Base-by-base conservation (phyloP, 2,888 invertebrate genomes). In the Synergus itoensis region DNA sequence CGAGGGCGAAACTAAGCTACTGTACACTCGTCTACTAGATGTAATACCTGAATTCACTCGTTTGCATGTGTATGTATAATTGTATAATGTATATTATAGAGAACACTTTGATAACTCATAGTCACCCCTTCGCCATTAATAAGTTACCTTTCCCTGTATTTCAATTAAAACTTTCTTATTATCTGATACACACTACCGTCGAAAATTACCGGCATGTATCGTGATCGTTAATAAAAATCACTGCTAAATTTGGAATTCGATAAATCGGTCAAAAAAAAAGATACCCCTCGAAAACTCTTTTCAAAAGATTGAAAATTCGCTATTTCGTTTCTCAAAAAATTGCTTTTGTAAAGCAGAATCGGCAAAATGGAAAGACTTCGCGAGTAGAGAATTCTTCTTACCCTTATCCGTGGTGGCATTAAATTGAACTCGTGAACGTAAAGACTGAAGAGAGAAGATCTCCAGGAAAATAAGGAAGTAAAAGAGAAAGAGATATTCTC, bases 31-130 rank as follows among this genome's bases (percentile, higher is more conserved):
- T 88, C 86, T 87, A 88, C 87, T 85, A 87, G 87, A 87, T 89
- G 90, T 90, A 89, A 90, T 90, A 90, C 89, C 90, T 88, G 89
- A 88, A 88, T 89, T 88, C 87, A 87, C 88, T 86, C 88, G 88
- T 90, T 89, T 84, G 86, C 87, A 85, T 89, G 88, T 86, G 79
- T 80, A 82, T 81, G 77, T 80, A 79, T 83, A 79, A 28, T 28
- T 81, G 77, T 80, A 79, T 83, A 79, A 28, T 28, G 28, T 28
- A 28, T 28, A 28, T 28, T 28, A 78, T 75, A 78, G 78, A 18
- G 18, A 18, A 60, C 18, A 18, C 60, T 18, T 18, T 60, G 60
- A 60, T 60, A 60, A 60, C 18, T 60, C 40, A 64, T 14, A 62
- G 12, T 28, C 18, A 60, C n/a, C 62, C 28, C 28, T 28, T 1